These are phyloP conservation scores for Rhodinocichla rosea DNA, from an alignment of 2,113 vertebrate species.

Conservation along the genomic window DNA sequence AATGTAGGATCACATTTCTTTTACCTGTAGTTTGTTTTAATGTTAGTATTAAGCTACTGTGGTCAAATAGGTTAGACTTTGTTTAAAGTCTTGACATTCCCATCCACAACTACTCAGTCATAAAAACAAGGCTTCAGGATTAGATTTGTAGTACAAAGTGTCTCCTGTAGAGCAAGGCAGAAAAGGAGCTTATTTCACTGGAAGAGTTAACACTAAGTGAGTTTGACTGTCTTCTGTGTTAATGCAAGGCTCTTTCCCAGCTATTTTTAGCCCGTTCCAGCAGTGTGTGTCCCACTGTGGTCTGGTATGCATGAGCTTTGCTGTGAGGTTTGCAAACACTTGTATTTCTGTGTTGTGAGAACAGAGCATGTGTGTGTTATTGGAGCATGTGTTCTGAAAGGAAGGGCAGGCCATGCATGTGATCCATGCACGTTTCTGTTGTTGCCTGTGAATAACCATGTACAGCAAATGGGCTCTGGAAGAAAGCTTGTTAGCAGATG, in stretches of 20 bases:
- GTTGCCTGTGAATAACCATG: slow-evolving; percentile 27
- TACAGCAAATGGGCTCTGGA: slow-evolving; percentile 22
- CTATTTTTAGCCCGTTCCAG: slow-evolving; percentile 54
- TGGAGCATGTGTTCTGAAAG: neutral
- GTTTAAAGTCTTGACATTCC: neutral
- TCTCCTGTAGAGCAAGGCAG: neutral
- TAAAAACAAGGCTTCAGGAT: neutral
- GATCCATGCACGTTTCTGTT: slow-evolving; percentile 36
- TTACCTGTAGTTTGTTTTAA: neutral
- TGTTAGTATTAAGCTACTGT: neutral
- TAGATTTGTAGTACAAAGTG: neutral
- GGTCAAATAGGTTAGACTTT: neutral
- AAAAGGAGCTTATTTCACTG: neutral
- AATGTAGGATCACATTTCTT: neutral
- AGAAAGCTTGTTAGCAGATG: slow-evolving; percentile 57
- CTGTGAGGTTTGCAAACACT: slow-evolving; percentile 44
- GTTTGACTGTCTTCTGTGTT: neutral
- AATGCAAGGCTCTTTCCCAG: neutral
- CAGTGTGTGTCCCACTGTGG: slow-evolving; percentile 14
- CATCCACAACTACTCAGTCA: neutral
- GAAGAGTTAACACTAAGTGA: neutral
- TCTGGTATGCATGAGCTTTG: slow-evolving; percentile 12
- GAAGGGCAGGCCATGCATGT: neutral
- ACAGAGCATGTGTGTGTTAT: neutral
- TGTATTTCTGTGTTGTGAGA: slow-evolving; percentile 41